Percentiles rank a stretch among this genome's conserved stretches.
These are phyloP conservation scores for Engraulis encrasicolus DNA, from an alignment of 2,113 vertebrate genomes.

Conservation along the genomic window DNA sequence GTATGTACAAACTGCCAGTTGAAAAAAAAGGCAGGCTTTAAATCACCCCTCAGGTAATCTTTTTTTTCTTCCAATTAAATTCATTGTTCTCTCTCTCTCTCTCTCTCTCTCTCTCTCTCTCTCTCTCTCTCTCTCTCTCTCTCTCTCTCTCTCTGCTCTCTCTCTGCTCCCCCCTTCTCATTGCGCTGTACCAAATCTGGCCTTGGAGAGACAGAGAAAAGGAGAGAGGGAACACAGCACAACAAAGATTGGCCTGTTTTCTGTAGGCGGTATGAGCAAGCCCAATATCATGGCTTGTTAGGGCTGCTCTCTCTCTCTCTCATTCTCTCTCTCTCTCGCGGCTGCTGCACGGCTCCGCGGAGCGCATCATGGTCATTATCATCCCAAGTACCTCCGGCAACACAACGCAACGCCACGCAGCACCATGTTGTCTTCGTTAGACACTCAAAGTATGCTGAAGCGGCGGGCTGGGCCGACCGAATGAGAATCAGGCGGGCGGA, in stretches of 20 bases:
- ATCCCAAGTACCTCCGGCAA: constrained; percentile 4
- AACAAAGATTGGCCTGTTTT: constrained; percentile 20
- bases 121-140: too few relatives aligned
- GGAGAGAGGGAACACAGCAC: too few relatives aligned
- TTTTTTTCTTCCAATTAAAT: constrained; percentile 5
- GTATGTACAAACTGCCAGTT: constrained; percentile 8
- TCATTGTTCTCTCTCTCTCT: not conserved
- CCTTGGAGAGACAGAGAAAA: not conserved
- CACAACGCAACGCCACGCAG: too few relatives aligned
- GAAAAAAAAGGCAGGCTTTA: not conserved
- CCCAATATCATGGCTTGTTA: constrained; percentile 15
- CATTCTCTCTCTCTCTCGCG: not conserved
- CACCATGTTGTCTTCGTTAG: constrained; percentile 15
- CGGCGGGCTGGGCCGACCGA: too few relatives aligned
- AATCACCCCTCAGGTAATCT: not conserved
- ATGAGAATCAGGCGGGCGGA: not conserved
- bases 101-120: too few relatives aligned
- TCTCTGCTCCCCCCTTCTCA: too few relatives aligned
- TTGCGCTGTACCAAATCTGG: not conserved
- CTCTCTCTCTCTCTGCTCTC: too few relatives aligned
- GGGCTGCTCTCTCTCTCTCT: not conserved
- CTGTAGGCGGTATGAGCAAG: not conserved
- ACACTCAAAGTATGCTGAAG: not conserved
- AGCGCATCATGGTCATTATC: constrained; percentile 3
- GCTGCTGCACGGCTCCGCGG: not conserved